These are phyloP conservation scores for Pseudochromis fuscus DNA, from an alignment of 2,797 vertebrate genomes.

Conservation along the genomic window DNA sequence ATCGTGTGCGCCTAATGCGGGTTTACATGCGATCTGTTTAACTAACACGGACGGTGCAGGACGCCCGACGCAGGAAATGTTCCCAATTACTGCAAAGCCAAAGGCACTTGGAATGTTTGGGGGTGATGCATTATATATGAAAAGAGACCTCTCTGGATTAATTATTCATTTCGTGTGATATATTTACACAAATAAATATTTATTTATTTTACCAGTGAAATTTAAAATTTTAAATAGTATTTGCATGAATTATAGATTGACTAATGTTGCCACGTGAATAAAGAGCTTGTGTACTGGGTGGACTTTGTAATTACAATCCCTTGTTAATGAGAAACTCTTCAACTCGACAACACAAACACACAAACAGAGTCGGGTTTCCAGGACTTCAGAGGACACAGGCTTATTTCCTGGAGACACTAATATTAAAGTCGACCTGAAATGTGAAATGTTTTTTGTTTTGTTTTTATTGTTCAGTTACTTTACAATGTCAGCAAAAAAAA, in stretches of 20 bases:
- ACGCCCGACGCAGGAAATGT: constrained; percentile 38
- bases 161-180: constrained; percentile 69
- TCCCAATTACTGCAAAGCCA: constrained; percentile 62
- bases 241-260: constrained; percentile 42
- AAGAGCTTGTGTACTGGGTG: constrained; percentile 7
- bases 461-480: too few species aligned
- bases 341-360: constrained; percentile 4
- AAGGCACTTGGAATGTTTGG: constrained; percentile 56
- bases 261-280: constrained; percentile 30
- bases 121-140: constrained; percentile 76
- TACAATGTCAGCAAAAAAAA: too few species aligned
- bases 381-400: too few species aligned
- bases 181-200: constrained; percentile 77
- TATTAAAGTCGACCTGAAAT: too few species aligned
- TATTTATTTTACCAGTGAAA: constrained; percentile 42
- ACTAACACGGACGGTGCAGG: constrained; percentile 29
- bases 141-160: constrained; percentile 58
- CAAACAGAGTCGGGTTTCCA: too few species aligned
- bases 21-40: constrained; percentile 12
- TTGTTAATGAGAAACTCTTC: constrained; percentile 8
- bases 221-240: constrained; percentile 39
- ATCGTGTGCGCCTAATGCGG: constrained; percentile 19
- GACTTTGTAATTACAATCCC: constrained; percentile 10
- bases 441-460: too few species aligned
- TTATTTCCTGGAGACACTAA: too few species aligned